Evolutionary conservation across 1,140 invertebrate genomes (phyloP).

Genomic region (Colletes latitarsis): DNA sequence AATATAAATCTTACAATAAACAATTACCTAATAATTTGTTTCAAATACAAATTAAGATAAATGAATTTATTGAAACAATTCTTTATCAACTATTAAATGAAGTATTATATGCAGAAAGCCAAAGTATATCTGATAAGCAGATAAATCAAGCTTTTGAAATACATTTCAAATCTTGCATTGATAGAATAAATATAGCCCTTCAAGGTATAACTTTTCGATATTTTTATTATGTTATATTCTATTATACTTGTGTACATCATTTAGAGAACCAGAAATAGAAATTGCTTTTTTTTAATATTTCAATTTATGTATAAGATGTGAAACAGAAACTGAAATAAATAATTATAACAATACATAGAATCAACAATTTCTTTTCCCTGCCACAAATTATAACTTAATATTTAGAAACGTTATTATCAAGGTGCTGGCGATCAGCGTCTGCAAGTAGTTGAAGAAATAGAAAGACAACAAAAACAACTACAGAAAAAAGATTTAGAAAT

Average conservation of each 20-base stretch:
- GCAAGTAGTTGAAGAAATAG: constrained; percentile 45
- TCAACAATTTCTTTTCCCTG: background rate
- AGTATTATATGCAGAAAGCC: background rate
- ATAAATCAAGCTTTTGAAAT: constrained; percentile 54
- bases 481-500: constrained; percentile 55
- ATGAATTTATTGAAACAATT: constrained; percentile 31
- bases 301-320: too few species aligned
- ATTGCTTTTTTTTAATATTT: too few species aligned
- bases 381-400: background rate
- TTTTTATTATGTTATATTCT: background rate
- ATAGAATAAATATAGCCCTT: constrained; percentile 45
- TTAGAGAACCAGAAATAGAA: too few species aligned
- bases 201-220: constrained; percentile 50
- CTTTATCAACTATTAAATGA: constrained; percentile 7
- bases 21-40: constrained; percentile 22
- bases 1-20: background rate
- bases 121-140: constrained; percentile 30
- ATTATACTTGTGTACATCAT: background rate
- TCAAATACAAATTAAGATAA: constrained; percentile 25
- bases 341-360: background rate
- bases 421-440: constrained; percentile 41
- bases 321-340: too few species aligned
- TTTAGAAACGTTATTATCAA: constrained; percentile 18
- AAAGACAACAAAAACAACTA: constrained; percentile 46
- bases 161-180: constrained; percentile 53